These are phyloP conservation scores for Denticeps clupeoides DNA, from an alignment of 2,797 vertebrate species.

Conservation along the genomic window DNA sequence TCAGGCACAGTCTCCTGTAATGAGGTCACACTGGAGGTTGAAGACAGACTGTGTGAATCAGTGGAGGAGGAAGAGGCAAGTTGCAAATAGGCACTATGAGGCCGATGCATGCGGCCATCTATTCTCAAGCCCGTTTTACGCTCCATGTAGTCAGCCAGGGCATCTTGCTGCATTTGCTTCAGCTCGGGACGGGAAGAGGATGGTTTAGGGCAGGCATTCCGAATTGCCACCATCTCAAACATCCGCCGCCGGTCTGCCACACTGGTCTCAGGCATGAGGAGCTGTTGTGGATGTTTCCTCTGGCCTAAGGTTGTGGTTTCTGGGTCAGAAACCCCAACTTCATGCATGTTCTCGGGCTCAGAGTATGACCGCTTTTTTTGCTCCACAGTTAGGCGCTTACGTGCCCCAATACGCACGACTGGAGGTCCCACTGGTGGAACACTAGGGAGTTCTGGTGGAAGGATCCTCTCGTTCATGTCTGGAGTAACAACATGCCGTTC, in stretches of 20 bases:
- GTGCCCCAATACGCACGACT: conserved; percentile 65
- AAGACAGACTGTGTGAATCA: conserved; percentile 61
- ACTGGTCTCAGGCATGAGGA: conserved; percentile 58
- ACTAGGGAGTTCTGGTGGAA: conserved; percentile 45
- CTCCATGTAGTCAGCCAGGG: conserved; percentile 76
- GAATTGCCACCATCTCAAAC: conserved; percentile 67
- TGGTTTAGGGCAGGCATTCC: conserved; percentile 29
- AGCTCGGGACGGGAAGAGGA: conserved; percentile 64
- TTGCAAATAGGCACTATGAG: conserved; percentile 59
- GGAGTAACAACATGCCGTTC: conserved; percentile 73
- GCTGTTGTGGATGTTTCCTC: conserved; percentile 39
- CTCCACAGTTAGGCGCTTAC: conserved; percentile 70
- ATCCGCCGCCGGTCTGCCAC: conserved; percentile 79
- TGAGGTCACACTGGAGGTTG: conserved; percentile 73
- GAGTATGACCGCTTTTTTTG: conserved; percentile 92
- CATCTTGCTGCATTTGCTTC: conserved; percentile 81
- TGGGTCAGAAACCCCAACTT: conserved; percentile 69
- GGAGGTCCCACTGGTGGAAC: conserved; percentile 45
- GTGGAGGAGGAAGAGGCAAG: conserved; percentile 30
- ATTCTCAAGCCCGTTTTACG: conserved; percentile 68
- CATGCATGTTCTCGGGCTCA: conserved; percentile 86
- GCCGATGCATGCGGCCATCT: conserved; percentile 47
- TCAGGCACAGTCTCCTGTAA: conserved; percentile 62
- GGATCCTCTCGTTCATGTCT: conserved; percentile 24
- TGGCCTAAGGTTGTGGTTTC: conserved; percentile 44